Conservation (phyloP, 2,797 vertebrate genomes). For the Hoplostethus mediterraneus region DNA sequence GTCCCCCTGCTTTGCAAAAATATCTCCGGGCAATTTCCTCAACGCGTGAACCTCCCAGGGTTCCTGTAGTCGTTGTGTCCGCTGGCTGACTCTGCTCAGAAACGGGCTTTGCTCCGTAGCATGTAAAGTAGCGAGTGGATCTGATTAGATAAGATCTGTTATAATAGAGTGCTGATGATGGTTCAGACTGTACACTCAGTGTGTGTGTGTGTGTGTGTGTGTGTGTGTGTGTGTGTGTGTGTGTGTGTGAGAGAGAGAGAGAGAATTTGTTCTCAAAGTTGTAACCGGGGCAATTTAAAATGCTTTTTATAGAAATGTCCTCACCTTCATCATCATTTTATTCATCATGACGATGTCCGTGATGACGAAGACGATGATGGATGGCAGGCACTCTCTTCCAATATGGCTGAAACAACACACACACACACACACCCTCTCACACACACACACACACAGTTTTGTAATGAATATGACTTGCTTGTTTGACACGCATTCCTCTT, state of each 20-base stretch:
- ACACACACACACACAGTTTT: not conserved
- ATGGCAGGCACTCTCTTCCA: not conserved
- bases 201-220: slow-evolving; percentile 9
- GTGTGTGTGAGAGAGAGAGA: not conserved
- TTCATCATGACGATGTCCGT: not conserved
- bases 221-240: slow-evolving; percentile 2
- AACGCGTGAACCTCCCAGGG: slow-evolving; percentile 67
- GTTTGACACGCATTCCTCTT: slow-evolving; percentile 11
- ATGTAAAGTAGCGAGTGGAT: not conserved
- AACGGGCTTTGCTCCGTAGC: slow-evolving; percentile 3
- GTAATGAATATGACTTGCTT: slow-evolving; percentile 2
- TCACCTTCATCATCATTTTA: not conserved
- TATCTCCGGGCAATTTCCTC: slow-evolving; percentile 71
- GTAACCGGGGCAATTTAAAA: not conserved
- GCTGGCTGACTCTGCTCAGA: slow-evolving; percentile 7
- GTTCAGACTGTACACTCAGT: not conserved
- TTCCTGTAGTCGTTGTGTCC: slow-evolving; percentile 16
- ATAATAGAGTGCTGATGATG: not conserved
- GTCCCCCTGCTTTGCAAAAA: slow-evolving; percentile 63
- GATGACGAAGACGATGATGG: not conserved
- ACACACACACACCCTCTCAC: not conserved
- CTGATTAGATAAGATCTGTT: slow-evolving; percentile 12
- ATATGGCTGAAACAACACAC: not conserved
- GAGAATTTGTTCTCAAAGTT: not conserved
- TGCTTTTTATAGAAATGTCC: not conserved